These are phyloP conservation scores for Hylyphantes graminicola DNA, from an alignment of 1,140 invertebrate species.

Conservation along the genomic window DNA sequence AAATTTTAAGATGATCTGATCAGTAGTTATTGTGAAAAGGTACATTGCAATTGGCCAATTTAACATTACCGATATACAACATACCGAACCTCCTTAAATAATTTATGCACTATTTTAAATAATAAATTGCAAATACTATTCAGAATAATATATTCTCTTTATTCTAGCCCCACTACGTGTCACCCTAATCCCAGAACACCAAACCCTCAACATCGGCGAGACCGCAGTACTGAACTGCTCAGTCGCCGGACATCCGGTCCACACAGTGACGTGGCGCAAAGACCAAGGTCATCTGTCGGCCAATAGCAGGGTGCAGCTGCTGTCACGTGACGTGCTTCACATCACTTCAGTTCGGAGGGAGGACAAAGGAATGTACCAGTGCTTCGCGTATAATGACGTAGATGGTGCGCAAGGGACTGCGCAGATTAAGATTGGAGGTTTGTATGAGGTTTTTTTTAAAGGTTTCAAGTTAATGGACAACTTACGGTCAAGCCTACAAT, in stretches of 20 bases:
- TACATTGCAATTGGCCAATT: too few species aligned
- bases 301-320: constrained; percentile 49
- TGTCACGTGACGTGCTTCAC: constrained; percentile 69
- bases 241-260: constrained; percentile 56
- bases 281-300: constrained; percentile 51
- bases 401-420: constrained; percentile 67
- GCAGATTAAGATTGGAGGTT: constrained; percentile 69
- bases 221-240: constrained; percentile 60
- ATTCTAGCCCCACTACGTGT: constrained; percentile 54
- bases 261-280: constrained; percentile 57
- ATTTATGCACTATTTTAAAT: too few species aligned
- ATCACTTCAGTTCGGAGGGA: constrained; percentile 65
- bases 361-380: constrained; percentile 70
- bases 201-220: constrained; percentile 58
- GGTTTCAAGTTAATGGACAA: too few species aligned
- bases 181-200: constrained; percentile 40
- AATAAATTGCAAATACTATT: too few species aligned
- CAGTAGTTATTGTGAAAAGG: too few species aligned
- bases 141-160: neutral
- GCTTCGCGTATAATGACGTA: constrained; percentile 66
- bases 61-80: too few species aligned
- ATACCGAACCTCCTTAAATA: too few species aligned
- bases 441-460: constrained; percentile 16
- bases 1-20: too few species aligned
- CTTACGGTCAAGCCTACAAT: too few species aligned